These are phyloP conservation scores for Acronicta alni DNA, from an alignment of 2,888 invertebrate genomes.

Conservation along the genomic window DNA sequence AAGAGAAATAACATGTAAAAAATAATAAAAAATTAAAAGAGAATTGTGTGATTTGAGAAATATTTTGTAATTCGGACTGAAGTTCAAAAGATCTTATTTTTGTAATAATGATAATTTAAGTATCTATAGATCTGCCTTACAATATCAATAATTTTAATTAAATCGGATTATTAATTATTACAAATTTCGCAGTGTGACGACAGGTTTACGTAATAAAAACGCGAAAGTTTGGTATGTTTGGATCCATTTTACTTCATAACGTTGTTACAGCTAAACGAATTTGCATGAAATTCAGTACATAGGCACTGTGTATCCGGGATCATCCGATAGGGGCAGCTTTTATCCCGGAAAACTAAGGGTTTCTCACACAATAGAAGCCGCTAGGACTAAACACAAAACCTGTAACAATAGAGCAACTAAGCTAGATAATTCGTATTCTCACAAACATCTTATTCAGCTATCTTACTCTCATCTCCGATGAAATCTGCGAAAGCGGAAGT, in stretches of 20 bases:
- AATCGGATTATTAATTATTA: too few species aligned
- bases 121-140: too few species aligned
- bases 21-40: too few species aligned
- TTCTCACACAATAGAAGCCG: not conserved
- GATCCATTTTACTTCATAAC: conserved; percentile 15
- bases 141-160: too few species aligned
- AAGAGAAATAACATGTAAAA: too few species aligned
- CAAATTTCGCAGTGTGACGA: too few species aligned
- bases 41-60: too few species aligned
- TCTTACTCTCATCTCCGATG: conserved; percentile 8
- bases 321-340: not conserved
- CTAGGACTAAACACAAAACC: not conserved
- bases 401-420: not conserved
- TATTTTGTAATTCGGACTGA: too few species aligned
- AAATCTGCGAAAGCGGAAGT: conserved; percentile 9
- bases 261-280: conserved; percentile 16
- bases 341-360: not conserved
- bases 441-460: not conserved
- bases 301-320: not conserved
- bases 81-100: too few species aligned
- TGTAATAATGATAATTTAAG: too few species aligned
- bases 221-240: conserved; percentile 1
- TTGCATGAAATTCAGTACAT: conserved; percentile 19
- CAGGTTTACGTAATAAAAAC: not conserved
- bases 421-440: not conserved